Conservation (phyloP, 2,797 vertebrate genomes). For the Parambassis ranga region DNA sequence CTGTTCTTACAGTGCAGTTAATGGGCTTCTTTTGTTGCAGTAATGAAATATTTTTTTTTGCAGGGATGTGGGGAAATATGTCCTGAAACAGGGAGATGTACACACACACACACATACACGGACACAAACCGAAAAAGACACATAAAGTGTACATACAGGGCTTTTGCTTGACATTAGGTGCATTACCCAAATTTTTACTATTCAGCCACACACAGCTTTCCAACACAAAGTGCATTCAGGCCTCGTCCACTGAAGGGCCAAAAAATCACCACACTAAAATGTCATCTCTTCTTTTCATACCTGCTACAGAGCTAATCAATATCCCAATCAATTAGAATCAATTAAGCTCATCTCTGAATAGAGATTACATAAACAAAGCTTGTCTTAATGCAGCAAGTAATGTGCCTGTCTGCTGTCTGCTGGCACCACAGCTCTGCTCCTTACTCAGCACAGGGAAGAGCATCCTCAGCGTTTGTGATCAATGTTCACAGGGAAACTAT, state of each 20-base stretch:
- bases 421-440: constrained; percentile 67
- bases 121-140: constrained; percentile 21
- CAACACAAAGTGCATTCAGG: constrained; percentile 24
- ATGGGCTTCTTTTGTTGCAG: constrained; percentile 85
- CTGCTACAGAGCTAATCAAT: constrained; percentile 76
- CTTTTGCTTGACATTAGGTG: constrained; percentile 43
- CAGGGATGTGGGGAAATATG: constrained; percentile 68
- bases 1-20: constrained; percentile 80
- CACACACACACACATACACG: constrained; percentile 51
- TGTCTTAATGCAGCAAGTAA: constrained; percentile 80
- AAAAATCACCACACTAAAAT: constrained; percentile 22
- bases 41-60: constrained; percentile 82
- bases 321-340: constrained; percentile 83
- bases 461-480: constrained; percentile 56
- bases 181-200: constrained; percentile 24
- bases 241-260: constrained; percentile 17
- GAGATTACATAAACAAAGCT: constrained; percentile 78
- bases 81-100: constrained; percentile 63
- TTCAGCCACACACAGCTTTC: constrained; percentile 30
- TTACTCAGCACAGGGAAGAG: constrained; percentile 70
- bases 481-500: constrained; percentile 24
- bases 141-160: constrained; percentile 33
- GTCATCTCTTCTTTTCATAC: constrained; percentile 72
- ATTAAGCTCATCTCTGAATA: constrained; percentile 74
- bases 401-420: constrained; percentile 70